Conservation (phyloP, 2,113 vertebrate species). For the Coptodon bakossiorum region DNA sequence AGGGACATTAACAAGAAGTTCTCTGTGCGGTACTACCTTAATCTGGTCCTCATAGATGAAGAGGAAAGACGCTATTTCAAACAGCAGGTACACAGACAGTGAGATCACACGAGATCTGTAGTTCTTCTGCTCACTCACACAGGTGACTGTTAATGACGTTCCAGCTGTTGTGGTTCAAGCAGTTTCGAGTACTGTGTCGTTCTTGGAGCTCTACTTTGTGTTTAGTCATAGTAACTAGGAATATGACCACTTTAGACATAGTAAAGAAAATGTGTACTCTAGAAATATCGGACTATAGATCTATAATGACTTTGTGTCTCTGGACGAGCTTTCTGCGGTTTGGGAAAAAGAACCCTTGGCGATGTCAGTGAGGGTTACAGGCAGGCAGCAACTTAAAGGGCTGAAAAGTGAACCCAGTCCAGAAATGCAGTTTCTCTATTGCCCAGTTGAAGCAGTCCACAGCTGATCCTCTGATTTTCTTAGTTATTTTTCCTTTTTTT, state of each 20-base stretch:
- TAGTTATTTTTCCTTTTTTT: neutral
- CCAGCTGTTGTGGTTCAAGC: neutral
- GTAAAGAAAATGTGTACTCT: neutral
- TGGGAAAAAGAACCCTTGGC: neutral
- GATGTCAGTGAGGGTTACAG: neutral
- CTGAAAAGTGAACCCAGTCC: neutral
- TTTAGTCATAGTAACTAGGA: neutral
- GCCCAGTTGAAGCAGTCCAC: neutral
- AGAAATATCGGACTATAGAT: neutral
- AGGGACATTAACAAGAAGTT: conserved; percentile 99
- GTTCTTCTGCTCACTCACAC: neutral
- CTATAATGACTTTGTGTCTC: neutral
- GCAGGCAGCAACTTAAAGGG: neutral
- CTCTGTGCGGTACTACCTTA: conserved; percentile 98
- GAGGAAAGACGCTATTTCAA: conserved; percentile 98
- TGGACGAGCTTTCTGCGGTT: rapidly evolving
- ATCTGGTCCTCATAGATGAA: conserved; percentile 95
- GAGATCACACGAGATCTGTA: rapidly evolving
- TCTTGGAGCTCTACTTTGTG: neutral
- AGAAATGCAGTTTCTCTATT: neutral
- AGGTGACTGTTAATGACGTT: neutral
- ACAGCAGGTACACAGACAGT: conserved; percentile 81
- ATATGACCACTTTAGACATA: neutral
- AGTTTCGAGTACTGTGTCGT: neutral
- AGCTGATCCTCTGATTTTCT: neutral